Conservation (phyloP, 2,888 invertebrate genomes). For the Dysmachus trigonus region DNA sequence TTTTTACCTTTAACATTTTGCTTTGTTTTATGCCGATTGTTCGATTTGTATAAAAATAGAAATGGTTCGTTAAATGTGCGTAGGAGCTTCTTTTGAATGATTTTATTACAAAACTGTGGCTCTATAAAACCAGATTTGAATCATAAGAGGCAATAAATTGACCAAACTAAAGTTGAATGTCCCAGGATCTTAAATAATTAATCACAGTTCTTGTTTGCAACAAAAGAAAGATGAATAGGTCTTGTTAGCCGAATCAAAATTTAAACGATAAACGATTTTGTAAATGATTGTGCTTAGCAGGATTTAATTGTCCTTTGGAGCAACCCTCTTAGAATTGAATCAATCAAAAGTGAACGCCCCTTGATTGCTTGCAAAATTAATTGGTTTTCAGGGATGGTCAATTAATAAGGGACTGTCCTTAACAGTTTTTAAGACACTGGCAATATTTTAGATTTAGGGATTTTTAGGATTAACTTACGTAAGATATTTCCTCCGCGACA, state of each 20-base stretch:
- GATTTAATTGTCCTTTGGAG: not conserved
- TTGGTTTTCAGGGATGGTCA: not conserved
- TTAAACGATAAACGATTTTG: not conserved
- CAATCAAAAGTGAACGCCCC: not conserved
- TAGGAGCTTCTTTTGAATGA: not conserved
- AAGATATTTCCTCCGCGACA: constrained; percentile 59
- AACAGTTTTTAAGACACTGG: not conserved
- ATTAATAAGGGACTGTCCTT: not conserved
- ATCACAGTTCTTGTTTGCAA: not conserved
- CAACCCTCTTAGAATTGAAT: not conserved
- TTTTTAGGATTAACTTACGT: constrained; percentile 55
- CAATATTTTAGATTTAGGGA: not conserved
- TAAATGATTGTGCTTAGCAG: not conserved
- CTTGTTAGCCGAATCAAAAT: not conserved
- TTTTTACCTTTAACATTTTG: not conserved
- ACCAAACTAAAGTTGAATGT: not conserved
- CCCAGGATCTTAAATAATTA: not conserved
- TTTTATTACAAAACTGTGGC: not conserved
- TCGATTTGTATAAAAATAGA: not conserved
- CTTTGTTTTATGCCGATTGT: not conserved
- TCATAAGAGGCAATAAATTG: not conserved
- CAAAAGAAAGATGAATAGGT: not conserved
- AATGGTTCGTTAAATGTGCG: not conserved
- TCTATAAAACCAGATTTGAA: not conserved
- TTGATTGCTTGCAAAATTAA: not conserved